These are phyloP conservation scores for Spinus pinus DNA, from an alignment of 2,797 vertebrate species.

Conservation along the genomic window DNA sequence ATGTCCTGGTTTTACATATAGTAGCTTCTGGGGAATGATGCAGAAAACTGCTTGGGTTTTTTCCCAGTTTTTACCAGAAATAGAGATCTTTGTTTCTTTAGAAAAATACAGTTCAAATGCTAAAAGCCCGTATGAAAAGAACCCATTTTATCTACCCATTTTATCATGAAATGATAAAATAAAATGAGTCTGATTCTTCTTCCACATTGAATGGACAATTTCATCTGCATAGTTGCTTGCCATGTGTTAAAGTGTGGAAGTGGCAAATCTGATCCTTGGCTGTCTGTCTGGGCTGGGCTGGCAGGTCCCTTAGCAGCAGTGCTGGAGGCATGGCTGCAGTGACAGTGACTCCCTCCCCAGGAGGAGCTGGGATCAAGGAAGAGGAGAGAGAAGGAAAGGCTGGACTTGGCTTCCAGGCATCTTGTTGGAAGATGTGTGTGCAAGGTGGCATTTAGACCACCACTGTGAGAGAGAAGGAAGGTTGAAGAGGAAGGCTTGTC, in stretches of 20 bases:
- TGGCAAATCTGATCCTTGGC: background rate
- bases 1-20: slow-evolving; percentile 60
- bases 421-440: background rate
- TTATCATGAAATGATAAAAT: too few relatives aligned
- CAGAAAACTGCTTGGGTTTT: background rate
- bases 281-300: background rate
- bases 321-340: background rate
- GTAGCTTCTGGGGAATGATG: slow-evolving; percentile 6
- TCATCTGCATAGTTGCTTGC: background rate
- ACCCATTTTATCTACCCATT: background rate
- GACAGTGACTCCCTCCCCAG: background rate
- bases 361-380: accelerated
- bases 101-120: background rate
- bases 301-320: background rate
- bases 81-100: slow-evolving; percentile 12
- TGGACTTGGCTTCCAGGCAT: background rate
- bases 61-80: background rate
- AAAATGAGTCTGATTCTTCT: background rate
- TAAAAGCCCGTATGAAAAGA: background rate
- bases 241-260: background rate
- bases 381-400: background rate
- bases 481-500: background rate
- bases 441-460: background rate
- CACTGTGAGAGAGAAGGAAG: background rate
- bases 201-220: background rate